Evolutionary conservation across 2,888 invertebrate species (phyloP).

Genomic region (Nomada goodeniana): DNA sequence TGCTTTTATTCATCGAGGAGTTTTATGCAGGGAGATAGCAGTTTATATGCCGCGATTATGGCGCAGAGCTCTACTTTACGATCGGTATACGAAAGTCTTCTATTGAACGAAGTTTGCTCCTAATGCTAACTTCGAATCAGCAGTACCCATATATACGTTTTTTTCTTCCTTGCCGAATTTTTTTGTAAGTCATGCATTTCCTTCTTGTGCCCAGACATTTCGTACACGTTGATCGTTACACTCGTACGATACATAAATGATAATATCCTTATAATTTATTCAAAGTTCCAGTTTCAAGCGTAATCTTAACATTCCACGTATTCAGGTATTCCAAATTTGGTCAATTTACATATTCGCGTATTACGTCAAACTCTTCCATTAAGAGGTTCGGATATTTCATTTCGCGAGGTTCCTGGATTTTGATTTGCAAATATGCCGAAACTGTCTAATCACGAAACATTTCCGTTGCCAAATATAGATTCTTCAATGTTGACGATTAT

Average conservation of each 20-base stretch:
- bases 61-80: background rate
- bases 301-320: no score
- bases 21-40: conserved; percentile 6
- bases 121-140: background rate
- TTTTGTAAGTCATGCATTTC: background rate
- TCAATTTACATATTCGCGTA: no score
- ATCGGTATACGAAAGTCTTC: background rate
- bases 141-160: background rate
- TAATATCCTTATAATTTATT: no score
- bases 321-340: no score
- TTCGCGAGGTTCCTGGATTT: no score
- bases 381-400: no score
- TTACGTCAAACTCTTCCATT: no score
- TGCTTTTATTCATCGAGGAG: background rate
- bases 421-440: no score
- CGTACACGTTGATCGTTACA: background rate
- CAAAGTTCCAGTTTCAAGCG: no score
- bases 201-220: background rate
- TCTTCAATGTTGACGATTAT: no score
- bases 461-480: no score
- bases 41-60: background rate
- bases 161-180: background rate
- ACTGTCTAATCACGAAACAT: no score
- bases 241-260: background rate
- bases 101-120: background rate